Percentiles rank a stretch among this genome's conserved stretches.
Conservation (phyloP, 2,113 vertebrate genomes). For the Pygoscelis antarcticus region DNA sequence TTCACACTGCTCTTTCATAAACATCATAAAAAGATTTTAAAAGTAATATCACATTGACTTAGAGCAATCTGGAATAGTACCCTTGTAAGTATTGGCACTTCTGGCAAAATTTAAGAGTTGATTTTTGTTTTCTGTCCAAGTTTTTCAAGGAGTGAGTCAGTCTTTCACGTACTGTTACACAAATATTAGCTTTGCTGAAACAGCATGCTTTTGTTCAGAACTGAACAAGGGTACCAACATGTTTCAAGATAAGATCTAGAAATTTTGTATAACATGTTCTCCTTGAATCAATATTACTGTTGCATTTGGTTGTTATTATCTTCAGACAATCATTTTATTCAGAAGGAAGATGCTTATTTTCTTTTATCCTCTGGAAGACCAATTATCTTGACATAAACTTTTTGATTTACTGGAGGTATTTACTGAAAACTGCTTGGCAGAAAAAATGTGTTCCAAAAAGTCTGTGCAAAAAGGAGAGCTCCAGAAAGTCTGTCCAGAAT, state of each 20-base stretch:
- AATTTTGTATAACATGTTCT: neutral
- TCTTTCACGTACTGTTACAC: neutral
- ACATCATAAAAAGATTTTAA: neutral
- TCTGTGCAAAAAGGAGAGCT: neutral
- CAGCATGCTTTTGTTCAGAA: neutral
- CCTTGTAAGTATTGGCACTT: neutral
- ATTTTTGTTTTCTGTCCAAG: neutral
- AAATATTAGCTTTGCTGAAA: neutral
- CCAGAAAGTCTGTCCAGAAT: neutral
- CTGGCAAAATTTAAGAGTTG: neutral
- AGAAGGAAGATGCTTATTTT: neutral
- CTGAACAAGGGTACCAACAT: neutral
- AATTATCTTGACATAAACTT: neutral
- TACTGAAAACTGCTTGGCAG: neutral
- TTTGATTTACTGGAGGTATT: neutral
- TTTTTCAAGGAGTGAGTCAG: neutral
- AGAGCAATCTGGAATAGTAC: neutral
- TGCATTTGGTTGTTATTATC: neutral
- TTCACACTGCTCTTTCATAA: neutral
- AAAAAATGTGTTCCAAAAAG: neutral
- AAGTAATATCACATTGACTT: neutral
- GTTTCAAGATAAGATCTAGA: neutral
- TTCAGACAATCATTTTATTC: neutral
- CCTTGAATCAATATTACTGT: neutral
- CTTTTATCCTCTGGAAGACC: neutral